Conservation (phyloP, 2,797 vertebrate species). For the Loris lydekkerianus region DNA sequence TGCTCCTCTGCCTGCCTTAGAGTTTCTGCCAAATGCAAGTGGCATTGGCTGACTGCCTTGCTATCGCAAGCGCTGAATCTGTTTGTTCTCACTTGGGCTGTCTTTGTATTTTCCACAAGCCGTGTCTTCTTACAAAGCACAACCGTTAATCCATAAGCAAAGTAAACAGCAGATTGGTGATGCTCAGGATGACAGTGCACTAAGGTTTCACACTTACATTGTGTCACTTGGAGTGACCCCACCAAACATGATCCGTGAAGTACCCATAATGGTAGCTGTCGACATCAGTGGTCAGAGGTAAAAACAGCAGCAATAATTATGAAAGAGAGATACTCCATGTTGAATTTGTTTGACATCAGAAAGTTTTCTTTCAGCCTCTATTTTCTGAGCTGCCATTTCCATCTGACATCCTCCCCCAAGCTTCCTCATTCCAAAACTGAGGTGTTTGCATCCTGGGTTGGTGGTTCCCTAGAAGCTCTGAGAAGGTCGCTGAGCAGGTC, state of each 20-base stretch:
- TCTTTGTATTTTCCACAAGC: not conserved
- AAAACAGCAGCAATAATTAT: not conserved
- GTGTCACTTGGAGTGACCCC: not conserved
- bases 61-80: not conserved
- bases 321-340: not conserved
- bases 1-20: not conserved
- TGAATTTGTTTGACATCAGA: not conserved
- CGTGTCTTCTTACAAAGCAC: not conserved
- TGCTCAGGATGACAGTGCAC: not conserved
- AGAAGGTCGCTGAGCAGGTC: too few species aligned
- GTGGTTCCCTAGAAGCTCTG: not conserved
- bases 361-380: not conserved
- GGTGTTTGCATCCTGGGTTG: not conserved
- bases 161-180: not conserved
- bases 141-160: not conserved
- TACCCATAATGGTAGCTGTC: not conserved
- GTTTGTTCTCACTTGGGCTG: not conserved
- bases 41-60: not conserved
- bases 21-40: not conserved
- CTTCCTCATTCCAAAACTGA: not conserved
- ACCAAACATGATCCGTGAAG: not conserved
- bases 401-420: not conserved
- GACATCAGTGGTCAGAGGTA: not conserved
- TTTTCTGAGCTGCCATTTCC: not conserved
- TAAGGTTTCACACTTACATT: not conserved